Conservation (phyloP, 2,797 vertebrate species). For the Babyrousa celebensis region DNA sequence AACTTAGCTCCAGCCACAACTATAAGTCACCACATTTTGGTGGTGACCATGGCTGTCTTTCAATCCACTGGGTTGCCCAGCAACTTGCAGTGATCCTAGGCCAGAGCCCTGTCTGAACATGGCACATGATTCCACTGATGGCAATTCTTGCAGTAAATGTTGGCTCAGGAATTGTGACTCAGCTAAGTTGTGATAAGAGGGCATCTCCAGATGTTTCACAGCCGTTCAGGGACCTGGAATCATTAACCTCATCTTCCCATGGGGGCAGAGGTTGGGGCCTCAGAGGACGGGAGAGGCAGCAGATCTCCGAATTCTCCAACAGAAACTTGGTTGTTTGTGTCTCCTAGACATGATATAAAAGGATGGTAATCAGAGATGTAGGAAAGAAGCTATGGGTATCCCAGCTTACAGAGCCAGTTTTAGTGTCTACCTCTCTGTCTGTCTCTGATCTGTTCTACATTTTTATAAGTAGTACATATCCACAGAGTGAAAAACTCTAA, state of each 20-base stretch:
- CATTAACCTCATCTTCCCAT: constrained; percentile 33
- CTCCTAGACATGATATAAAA: not conserved
- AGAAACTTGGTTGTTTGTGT: constrained; percentile 65
- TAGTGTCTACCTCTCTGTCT: not conserved
- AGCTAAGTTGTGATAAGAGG: not conserved
- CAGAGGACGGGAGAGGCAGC: not conserved
- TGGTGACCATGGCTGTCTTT: not conserved
- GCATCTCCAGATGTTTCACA: constrained; percentile 59
- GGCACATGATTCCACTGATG: not conserved
- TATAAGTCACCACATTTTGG: rapidly evolving
- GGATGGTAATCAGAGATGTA: not conserved
- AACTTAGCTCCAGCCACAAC: not conserved
- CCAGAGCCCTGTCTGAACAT: not conserved
- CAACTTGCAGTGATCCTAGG: not conserved
- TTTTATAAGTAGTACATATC: not conserved
- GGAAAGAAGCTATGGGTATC: not conserved
- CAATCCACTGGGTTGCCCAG: not conserved
- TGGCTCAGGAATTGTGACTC: not conserved
- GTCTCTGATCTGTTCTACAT: not conserved
- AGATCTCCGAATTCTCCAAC: rapidly evolving
- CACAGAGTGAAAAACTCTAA: not conserved
- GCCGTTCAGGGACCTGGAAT: not conserved
- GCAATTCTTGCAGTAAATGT: not conserved
- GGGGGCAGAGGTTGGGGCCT: not conserved
- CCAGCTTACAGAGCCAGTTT: not conserved